A percentile compares a stretch with the other conserved stretches of the same genome.
Evolutionary conservation across 2,797 vertebrate genomes (phyloP).

Genomic region (Trachurus trachurus): DNA sequence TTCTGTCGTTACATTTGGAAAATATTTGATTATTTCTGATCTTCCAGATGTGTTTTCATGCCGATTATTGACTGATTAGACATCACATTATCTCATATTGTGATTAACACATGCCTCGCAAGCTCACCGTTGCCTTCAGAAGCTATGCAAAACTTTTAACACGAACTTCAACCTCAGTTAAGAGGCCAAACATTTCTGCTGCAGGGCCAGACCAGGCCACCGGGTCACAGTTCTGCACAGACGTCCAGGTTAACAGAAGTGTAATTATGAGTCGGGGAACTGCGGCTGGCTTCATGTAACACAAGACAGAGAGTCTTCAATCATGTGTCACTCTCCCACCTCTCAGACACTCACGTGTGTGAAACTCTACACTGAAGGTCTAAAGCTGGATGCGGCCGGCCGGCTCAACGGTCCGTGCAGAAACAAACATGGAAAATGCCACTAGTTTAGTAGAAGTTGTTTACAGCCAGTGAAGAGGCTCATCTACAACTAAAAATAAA

Average conservation of each 20-base stretch:
- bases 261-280: conserved; percentile 28
- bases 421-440: not conserved
- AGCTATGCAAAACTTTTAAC: not conserved
- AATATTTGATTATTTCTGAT: not conserved
- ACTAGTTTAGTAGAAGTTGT: not conserved
- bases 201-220: not conserved
- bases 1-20: not conserved
- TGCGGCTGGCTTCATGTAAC: not conserved
- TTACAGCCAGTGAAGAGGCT: not conserved
- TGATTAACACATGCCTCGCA: not conserved
- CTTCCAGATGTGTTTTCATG: not conserved
- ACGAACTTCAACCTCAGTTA: not conserved
- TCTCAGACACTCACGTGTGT: conserved; percentile 11
- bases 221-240: not conserved
- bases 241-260: not conserved
- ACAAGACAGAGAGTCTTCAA: conserved; percentile 22
- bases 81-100: not conserved
- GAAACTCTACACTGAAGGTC: conserved; percentile 23
- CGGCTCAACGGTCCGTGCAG: not conserved
- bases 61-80: not conserved
- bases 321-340: conserved; percentile 28
- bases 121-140: not conserved
- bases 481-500: not conserved
- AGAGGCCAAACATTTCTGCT: not conserved
- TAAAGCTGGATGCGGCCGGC: not conserved